Percentiles rank a stretch among this genome's conserved stretches.
Evolutionary conservation across 2,888 invertebrate species (phyloP).

Genomic region (Chalcis sispes): DNA sequence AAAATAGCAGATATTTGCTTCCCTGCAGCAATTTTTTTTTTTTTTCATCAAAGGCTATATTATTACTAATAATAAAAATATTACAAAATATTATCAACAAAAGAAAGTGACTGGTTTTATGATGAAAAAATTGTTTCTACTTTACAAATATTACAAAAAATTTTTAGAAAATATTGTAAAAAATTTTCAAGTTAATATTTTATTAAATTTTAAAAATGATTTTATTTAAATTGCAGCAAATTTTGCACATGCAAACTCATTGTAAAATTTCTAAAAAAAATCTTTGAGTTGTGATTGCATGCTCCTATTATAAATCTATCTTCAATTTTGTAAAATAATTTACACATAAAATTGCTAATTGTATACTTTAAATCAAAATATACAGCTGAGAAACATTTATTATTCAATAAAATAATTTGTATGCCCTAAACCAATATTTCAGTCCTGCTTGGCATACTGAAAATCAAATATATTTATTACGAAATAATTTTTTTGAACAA

Average conservation of each 20-base stretch:
- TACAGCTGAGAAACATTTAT: conserved; percentile 19
- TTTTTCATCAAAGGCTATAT: conserved; percentile 29
- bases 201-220: conserved; percentile 25
- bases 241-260: conserved; percentile 26
- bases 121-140: conserved; percentile 9
- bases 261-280: conserved; percentile 25
- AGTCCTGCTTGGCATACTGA: conserved; percentile 48
- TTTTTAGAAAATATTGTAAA: conserved; percentile 24
- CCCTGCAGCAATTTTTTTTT: conserved; percentile 22
- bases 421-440: conserved; percentile 37
- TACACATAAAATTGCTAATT: conserved; percentile 41
- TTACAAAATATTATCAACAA: conserved; percentile 47
- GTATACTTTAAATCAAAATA: conserved; percentile 32
- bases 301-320: conserved; percentile 30
- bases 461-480: conserved; percentile 32
- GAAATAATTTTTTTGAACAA: conserved; percentile 28
- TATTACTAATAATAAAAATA: conserved; percentile 45
- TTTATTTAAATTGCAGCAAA: conserved; percentile 30
- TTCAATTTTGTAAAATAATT: conserved; percentile 24
- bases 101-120: conserved; percentile 21
- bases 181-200: conserved; percentile 23
- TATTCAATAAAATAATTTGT: conserved; percentile 34
- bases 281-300: conserved; percentile 26
- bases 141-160: conserved; percentile 27
- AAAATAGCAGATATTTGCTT: conserved; percentile 12